A percentile compares a stretch with the other conserved stretches of the same genome.
Conservation (phyloP, 2,113 vertebrate genomes). For the Phyllostomus hastatus region DNA sequence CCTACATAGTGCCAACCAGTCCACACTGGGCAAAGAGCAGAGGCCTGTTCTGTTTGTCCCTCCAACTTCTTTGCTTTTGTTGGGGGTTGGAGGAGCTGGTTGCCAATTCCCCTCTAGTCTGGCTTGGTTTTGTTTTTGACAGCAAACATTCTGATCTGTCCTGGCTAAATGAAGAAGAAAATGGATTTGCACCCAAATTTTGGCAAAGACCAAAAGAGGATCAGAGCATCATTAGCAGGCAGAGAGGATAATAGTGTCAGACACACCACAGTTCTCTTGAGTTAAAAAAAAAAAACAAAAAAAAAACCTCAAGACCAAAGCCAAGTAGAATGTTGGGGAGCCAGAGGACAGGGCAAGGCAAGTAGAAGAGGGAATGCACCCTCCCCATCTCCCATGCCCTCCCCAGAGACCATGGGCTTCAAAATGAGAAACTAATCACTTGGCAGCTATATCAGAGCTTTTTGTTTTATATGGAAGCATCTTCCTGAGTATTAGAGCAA, state of each 20-base stretch:
- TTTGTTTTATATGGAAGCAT: background rate
- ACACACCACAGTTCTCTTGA: background rate
- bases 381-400: background rate
- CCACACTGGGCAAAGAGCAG: background rate
- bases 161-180: background rate
- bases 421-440: background rate
- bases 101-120: background rate
- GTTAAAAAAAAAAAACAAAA: background rate
- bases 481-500: background rate
- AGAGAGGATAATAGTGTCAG: background rate
- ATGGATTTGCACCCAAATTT: background rate
- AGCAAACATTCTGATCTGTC: background rate
- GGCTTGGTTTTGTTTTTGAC: background rate
- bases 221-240: background rate
- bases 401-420: background rate
- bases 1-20: background rate
- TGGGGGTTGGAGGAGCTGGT: background rate
- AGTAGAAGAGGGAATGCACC: background rate
- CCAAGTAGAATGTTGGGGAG: background rate
- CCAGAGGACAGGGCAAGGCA: background rate
- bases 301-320: background rate
- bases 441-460: background rate
- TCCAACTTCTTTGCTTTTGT: background rate
- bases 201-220: background rate
- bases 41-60: background rate